Evolutionary conservation across 2,113 vertebrate species (phyloP), one percentile per base, ranked within the genome.

Genomic region (Romanogobio albipinnatus): DNA sequence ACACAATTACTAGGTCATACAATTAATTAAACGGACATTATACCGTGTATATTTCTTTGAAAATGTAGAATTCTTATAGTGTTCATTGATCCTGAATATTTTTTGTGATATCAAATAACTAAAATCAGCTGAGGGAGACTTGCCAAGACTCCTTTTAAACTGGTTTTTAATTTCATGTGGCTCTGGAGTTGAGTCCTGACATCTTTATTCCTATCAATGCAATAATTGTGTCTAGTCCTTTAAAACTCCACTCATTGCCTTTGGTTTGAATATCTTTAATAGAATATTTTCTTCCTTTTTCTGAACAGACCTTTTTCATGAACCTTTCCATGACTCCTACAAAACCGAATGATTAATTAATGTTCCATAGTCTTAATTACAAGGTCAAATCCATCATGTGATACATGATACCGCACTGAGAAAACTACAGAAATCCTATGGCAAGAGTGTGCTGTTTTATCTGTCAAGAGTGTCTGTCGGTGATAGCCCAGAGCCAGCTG

Each of bases 401-500:
- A 90, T 92, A 76, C 90, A 76, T 87, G 89, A 93, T 92, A 91
- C 85, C 5, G 82, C 82, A 76, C 76, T 88, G 87, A 93, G 91
- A 91, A 92, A 92, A 90, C 91, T 92, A 88, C 90, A 86, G 91
- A 93, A 91, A 88, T 87, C 86, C 91, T 89, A 81, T 89, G 90
- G 91, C 90, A 90, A 91, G 47, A 84, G 91, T 90, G 86, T 92
- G 87, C 87, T 89, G 93, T 94, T 93, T 92, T 49, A 94, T 88
- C 85, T 87, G 89, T 91, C 91, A 91, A 86, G 90, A 93, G 93
- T 89, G 91, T 93, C 92, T 93, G 92, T 92, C 92, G 90, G 91
- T 88, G 91, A 90, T 91, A 86, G 89, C 91, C 89, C 80, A 66
- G 86, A 91, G 59, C 89, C 83, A 88, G 75, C 86, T 89, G 84